Evolutionary conservation across 2,888 invertebrate species (phyloP), one percentile per base, ranked within the genome.

Genomic region (Drosophila neotestacea): DNA sequence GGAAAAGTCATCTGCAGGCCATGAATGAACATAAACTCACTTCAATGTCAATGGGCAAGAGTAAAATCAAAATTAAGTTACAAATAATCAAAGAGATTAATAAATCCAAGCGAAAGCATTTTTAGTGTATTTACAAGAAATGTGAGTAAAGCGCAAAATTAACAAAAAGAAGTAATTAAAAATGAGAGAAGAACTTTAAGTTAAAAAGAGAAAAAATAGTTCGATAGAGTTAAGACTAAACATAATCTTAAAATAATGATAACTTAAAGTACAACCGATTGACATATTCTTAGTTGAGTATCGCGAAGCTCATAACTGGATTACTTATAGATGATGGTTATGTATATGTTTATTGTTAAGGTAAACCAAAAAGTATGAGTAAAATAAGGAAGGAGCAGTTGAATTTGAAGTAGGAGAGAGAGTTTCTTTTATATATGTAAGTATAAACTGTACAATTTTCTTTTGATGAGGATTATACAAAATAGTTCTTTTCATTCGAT

Each of bases 371-470:
- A 61, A 63, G 22, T 22, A 44, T 68, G 41, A 68, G 54, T 34
- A 55, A 61, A 46, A 39, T 48, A 46, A 59, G 44, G 44, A 46
- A 13, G 32, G 30, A 11, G 6, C 22, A 22, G 22, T 22, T 22
- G 39, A 32, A 34, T 30, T 42, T 16, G 48, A 9, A 63, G 55
- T 56, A 59, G 58, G 38, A 75, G 22, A 22, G 22, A 74, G 52
- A 70, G 76, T 63, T 75, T 60, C 42, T 58, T 77, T 74, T 69
- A 72, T 58, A 70, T 65, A 59, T 22, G 22, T 22, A 22, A 22
- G 38, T 32, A 50, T 62, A 56, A 78, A 76, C 76, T 76, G 76
- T 76, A 76, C 76, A 76, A 70, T 32, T 62, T 73, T 77, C 36
- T 9, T 68, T 75, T 73, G 42, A 73, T 78, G 63, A 74, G 50